Base-by-base conservation (phyloP, 2,113 vertebrate species). In the Antigone vipio region DNA sequence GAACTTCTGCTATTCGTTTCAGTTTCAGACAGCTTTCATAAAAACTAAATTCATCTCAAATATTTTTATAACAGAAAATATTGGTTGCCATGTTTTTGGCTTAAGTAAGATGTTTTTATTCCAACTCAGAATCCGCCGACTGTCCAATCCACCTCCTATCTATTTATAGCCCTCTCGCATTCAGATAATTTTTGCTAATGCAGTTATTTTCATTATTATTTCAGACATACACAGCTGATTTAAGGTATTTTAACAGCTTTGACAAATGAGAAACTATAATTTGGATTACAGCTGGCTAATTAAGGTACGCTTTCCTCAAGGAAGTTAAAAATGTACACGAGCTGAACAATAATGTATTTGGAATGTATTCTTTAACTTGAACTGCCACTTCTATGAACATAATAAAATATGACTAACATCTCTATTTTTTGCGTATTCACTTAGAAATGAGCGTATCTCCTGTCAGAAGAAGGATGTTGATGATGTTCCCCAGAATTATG, bases 1-100 rank as follows among this genome's bases (percentile, higher is more conserved):
- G 52, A 97, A 77, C 89, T 97, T 92, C 90, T 96, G 91, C 96
- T 96, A 88, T 89, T 94, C 62, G 12, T 95, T 95, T 95, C 73
- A 17, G 63, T 90, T 97, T 97, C 88, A 97, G 96, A 96, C 96
- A 98, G 98, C 92, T 97, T 98, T 98, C 97, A 91, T 96, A 67
- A 95, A 96, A 97, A 71, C 78, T 83, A 94, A 97, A 98, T 94
- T 97, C 0, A 95, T 97, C 96, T 97, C 81, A 97, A 97, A 97
- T 97, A 98, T 98, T 98, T 98, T 98, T 98, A 68, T 96, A 97
- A 96, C 97, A 98, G 96, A 97, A 98, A 98, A 97, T 95, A 97
- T 75, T 92, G 96, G 97, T 98, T 98, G 96, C 97, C 97, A 95
- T 96, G 95, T 97, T 98, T 98, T 97, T 98, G 98, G 98, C 98